Conservation (phyloP, 2,797 vertebrate species). For the Lindbergichthys nudifrons region DNA sequence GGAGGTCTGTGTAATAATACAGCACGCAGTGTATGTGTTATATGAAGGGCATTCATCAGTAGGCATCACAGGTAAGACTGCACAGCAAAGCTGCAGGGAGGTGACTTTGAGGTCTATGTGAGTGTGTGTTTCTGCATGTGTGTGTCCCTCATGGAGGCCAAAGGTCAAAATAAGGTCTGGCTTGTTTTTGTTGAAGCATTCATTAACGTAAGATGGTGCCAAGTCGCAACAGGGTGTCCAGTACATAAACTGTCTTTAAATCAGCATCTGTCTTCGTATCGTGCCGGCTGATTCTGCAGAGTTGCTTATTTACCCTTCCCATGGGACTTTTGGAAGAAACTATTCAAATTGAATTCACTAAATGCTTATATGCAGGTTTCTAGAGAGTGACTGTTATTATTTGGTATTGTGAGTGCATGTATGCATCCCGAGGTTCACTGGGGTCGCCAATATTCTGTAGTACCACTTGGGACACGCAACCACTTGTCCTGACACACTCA, state of each 20-base stretch:
- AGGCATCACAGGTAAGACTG: conserved; percentile 40
- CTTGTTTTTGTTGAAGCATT: conserved; percentile 52
- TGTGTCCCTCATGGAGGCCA: conserved; percentile 17
- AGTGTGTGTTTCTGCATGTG: conserved; percentile 4
- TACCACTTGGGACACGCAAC: conserved; percentile 26
- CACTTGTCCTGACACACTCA: conserved; percentile 32
- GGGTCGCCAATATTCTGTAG: conserved; percentile 37
- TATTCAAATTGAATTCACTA: background rate
- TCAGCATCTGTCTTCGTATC: background rate
- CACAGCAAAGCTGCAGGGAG: conserved; percentile 39
- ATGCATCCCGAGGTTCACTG: conserved; percentile 25
- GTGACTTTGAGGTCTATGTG: conserved; percentile 18
- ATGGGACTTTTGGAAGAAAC: background rate
- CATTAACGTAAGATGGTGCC: conserved; percentile 49
- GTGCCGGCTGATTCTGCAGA: background rate
- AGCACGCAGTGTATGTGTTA: background rate
- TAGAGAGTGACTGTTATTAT: background rate
- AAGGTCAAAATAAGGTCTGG: conserved; percentile 39
- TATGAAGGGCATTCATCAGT: conserved; percentile 47
- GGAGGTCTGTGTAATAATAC: background rate
- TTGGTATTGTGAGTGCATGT: background rate
- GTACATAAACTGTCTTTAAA: conserved; percentile 7
- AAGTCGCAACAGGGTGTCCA: background rate
- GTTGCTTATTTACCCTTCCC: background rate
- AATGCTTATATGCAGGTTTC: background rate